phyloP scores from a whole-genome alignment of 1,140 invertebrate species.

The Oreohelix idahoensis region DNA sequence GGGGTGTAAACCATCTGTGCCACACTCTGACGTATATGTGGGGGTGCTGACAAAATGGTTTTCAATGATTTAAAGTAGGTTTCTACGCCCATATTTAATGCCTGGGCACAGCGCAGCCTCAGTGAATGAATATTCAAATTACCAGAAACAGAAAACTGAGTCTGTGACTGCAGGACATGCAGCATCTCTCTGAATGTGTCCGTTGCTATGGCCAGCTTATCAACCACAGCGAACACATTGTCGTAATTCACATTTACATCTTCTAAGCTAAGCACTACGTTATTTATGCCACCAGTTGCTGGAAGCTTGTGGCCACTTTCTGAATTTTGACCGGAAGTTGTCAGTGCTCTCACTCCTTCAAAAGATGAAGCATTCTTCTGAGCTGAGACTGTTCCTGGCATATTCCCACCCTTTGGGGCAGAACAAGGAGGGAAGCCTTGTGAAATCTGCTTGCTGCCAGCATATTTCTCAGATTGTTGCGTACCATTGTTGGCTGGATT shows the following conservation, averaged over 20 bases:
- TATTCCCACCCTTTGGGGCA: conserved; percentile 2
- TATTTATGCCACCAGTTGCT: not conserved
- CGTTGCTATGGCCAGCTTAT: conserved; percentile 24
- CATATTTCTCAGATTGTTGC: not conserved
- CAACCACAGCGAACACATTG: conserved; percentile 43
- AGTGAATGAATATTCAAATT: conserved; percentile 10
- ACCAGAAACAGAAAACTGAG: conserved; percentile 17
- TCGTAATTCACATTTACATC: conserved; percentile 30
- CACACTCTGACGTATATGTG: not conserved
- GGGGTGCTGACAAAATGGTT: conserved; percentile 23
- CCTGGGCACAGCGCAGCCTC: conserved; percentile 40
- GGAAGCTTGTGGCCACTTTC: not conserved
- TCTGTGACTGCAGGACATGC: conserved; percentile 21
- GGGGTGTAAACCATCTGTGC: not conserved
- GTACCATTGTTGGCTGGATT: conserved; percentile 17
- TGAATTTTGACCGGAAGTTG: not conserved
- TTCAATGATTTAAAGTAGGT: conserved; percentile 39
- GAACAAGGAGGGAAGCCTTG: not conserved
- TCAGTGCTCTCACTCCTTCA: not conserved
- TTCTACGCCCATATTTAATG: conserved; percentile 34
- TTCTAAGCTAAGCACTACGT: not conserved
- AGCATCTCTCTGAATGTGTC: conserved; percentile 37
- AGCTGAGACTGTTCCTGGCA: not conserved
- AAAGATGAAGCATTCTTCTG: not conserved
- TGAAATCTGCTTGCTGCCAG: conserved; percentile 4